Percentiles rank a stretch among this genome's conserved stretches.
Conservation (phyloP, 2,797 vertebrate genomes). For the Tokudaia muenninki region DNA sequence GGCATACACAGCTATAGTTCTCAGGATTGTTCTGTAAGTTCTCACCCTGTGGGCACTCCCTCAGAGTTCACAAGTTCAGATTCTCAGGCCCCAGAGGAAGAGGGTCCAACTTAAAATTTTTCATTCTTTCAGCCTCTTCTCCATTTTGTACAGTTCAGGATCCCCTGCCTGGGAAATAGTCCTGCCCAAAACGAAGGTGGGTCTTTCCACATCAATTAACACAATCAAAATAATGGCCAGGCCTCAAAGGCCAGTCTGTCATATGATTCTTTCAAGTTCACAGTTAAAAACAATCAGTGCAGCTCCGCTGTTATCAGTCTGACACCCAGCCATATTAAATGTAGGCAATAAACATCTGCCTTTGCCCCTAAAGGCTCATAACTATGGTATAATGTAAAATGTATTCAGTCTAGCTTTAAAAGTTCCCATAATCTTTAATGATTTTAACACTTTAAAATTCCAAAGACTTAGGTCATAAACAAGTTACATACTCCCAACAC, state of each 20-base stretch:
- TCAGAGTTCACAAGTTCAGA: no score
- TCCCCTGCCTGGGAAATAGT: neutral
- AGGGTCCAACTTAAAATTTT: no score
- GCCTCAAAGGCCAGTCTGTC: neutral
- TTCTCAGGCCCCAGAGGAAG: no score
- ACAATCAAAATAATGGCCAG: neutral
- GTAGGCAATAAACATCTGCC: neutral
- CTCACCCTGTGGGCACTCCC: no score
- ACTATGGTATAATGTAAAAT: neutral
- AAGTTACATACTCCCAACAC: neutral
- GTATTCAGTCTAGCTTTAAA: neutral
- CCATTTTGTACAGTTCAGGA: neutral
- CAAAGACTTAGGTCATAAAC: neutral
- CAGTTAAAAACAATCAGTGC: neutral
- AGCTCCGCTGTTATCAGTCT: neutral
- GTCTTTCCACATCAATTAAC: neutral
- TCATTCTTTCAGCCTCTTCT: no score
- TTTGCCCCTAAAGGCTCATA: neutral
- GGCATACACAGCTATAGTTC: no score
- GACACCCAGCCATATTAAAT: neutral
- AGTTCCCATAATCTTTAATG: neutral
- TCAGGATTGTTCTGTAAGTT: no score
- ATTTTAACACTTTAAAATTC: neutral
- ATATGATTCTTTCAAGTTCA: neutral
- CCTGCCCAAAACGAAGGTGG: neutral